Evolutionary conservation across 2,113 vertebrate genomes (phyloP).

Genomic region (Salvelinus alpinus): DNA sequence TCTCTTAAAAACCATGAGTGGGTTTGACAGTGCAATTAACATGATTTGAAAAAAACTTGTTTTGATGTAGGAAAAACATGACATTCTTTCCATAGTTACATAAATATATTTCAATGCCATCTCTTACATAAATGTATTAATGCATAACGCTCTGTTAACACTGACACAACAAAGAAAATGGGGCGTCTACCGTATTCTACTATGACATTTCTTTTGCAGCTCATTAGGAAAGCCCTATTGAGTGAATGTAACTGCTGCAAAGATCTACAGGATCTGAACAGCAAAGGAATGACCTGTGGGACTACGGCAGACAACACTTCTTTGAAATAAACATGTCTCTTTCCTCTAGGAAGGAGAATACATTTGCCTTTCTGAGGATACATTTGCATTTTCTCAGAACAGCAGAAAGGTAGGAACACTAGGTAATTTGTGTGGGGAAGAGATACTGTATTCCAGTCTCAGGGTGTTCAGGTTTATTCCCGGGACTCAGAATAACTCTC

Average conservation of each 20-base stretch:
- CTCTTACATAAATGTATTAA: too few species aligned
- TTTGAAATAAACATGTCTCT: conserved; percentile 42
- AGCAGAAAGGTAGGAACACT: conserved; percentile 27
- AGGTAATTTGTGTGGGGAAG: conserved; percentile 42
- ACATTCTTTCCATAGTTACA: too few species aligned
- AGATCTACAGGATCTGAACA: conserved; percentile 1
- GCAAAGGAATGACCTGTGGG: conserved; percentile 30
- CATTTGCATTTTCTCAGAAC: conserved; percentile 54
- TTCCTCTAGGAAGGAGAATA: conserved; percentile 37
- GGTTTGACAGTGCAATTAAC: too few species aligned
- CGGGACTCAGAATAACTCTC: conserved; percentile 57
- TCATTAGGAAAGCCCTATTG: neutral
- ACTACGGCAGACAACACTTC: conserved; percentile 27
- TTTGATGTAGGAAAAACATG: too few species aligned
- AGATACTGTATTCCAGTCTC: conserved; percentile 38
- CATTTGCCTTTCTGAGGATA: conserved; percentile 34
- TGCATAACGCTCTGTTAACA: too few species aligned
- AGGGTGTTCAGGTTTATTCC: conserved; percentile 50
- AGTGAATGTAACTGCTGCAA: conserved; percentile 12
- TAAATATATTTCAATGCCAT: too few species aligned
- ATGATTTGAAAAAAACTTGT: too few species aligned
- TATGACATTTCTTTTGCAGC: neutral
- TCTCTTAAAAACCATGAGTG: too few species aligned
- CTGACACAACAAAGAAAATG: neutral
- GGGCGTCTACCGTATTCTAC: neutral